These are phyloP conservation scores for Protobothrops flavoviridis DNA, from an alignment of 2,113 vertebrate species.

Conservation along the genomic window DNA sequence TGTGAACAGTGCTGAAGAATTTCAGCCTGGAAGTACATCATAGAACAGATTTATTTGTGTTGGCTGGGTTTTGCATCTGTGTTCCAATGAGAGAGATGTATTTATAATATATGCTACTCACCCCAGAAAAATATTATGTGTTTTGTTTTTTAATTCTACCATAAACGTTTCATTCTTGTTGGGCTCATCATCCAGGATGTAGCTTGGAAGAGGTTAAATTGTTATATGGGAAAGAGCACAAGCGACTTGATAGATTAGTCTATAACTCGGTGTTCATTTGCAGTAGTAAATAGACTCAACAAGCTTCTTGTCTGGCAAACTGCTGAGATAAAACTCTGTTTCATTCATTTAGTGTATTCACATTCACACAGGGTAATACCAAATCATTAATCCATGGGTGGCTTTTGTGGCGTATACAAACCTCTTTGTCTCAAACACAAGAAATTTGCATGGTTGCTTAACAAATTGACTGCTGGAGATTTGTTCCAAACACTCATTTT, in stretches of 20 bases:
- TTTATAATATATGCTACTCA: not conserved
- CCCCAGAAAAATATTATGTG: not conserved
- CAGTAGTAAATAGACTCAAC: slow-evolving; percentile 1
- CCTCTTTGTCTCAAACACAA: slow-evolving; percentile 35
- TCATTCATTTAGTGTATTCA: slow-evolving; percentile 42
- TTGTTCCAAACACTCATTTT: slow-evolving; percentile 52
- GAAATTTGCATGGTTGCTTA: slow-evolving; percentile 34
- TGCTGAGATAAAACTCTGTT: slow-evolving; percentile 30
- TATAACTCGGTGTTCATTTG: slow-evolving; percentile 13
- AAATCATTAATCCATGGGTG: slow-evolving; percentile 57
- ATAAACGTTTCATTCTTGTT: not conserved
- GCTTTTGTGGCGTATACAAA: slow-evolving; percentile 22
- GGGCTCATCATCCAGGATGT: not conserved
- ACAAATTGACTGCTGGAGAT: slow-evolving; percentile 58
- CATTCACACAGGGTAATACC: not conserved
- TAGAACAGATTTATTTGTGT: not conserved
- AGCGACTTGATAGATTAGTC: not conserved
- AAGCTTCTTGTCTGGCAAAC: slow-evolving; percentile 8
- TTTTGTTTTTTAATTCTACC: accelerated
- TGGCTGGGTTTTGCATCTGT: not conserved
- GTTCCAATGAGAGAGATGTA: not conserved
- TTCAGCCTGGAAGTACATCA: not conserved
- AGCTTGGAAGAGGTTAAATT: slow-evolving; percentile 2
- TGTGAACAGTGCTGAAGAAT: slow-evolving; percentile 1
- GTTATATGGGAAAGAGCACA: accelerated